Evolutionary conservation across 2,797 vertebrate species (phyloP).

Genomic region (Sebastes wilsoni): DNA sequence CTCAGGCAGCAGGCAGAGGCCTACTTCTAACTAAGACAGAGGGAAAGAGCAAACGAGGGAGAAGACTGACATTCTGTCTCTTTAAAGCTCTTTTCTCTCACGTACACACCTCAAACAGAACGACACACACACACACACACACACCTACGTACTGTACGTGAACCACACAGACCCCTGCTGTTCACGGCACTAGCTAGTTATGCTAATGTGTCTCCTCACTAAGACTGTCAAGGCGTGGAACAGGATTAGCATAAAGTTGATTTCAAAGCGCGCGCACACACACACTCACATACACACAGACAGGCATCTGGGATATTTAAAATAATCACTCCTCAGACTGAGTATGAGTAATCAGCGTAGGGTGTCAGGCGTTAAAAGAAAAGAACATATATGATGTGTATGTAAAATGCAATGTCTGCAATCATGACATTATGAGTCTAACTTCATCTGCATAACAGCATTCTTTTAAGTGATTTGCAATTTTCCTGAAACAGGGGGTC

Average conservation of each 20-base stretch:
- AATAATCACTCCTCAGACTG: constrained; percentile 60
- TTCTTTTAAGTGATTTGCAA: constrained; percentile 29
- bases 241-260: constrained; percentile 79
- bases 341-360: constrained; percentile 55
- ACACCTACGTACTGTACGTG: constrained; percentile 31
- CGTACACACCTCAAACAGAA: constrained; percentile 32
- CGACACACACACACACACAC: constrained; percentile 26
- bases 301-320: constrained; percentile 56
- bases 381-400: constrained; percentile 43
- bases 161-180: constrained; percentile 63
- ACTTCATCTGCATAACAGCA: constrained; percentile 43
- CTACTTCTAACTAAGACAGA: constrained; percentile 30
- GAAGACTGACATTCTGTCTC: constrained; percentile 53
- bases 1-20: constrained; percentile 38
- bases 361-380: constrained; percentile 39
- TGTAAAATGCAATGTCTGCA: constrained; percentile 43
- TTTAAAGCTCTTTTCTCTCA: constrained; percentile 43
- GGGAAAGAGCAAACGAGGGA: constrained; percentile 41
- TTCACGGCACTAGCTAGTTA: constrained; percentile 70
- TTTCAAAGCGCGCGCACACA: constrained; percentile 61
- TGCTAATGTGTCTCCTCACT: constrained; percentile 71
- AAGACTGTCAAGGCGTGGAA: constrained; percentile 77
- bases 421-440: constrained; percentile 33
- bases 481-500: constrained; percentile 16
- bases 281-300: constrained; percentile 19